Conservation (phyloP, 2,888 invertebrate genomes). For the Sinohyriopsis cumingii region DNA sequence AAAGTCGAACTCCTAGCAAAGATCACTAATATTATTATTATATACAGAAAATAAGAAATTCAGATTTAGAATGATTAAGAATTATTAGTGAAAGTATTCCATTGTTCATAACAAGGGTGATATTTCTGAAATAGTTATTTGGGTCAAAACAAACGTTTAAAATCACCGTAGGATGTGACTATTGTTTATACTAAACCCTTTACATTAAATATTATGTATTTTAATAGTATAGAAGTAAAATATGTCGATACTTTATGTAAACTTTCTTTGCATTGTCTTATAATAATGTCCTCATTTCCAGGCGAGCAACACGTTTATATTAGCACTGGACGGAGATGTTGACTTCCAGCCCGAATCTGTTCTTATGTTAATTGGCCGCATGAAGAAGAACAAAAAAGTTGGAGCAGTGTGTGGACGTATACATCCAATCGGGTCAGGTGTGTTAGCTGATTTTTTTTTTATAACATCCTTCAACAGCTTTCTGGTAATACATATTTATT, state of each 20-base stretch:
- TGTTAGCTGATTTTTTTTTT: not conserved
- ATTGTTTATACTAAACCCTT: no score
- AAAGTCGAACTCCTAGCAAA: no score
- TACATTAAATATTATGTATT: constrained; percentile 63
- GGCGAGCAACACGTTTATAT: constrained; percentile 91
- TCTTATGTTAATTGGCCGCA: constrained; percentile 92
- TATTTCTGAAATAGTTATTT: no score
- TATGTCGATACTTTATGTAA: not conserved
- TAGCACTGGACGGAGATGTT: constrained; percentile 97
- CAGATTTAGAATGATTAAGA: no score
- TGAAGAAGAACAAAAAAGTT: constrained; percentile 97
- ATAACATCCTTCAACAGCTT: no score
- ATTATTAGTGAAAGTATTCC: no score
- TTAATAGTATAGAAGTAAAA: constrained; percentile 81
- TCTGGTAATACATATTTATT: no score
- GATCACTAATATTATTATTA: no score
- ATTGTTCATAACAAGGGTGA: no score
- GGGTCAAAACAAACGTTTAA: no score
- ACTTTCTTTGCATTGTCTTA: not conserved
- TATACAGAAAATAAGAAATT: no score
- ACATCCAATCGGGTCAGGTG: constrained; percentile 88
- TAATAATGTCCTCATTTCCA: constrained; percentile 11
- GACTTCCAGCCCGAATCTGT: constrained; percentile 94
- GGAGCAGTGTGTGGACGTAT: constrained; percentile 98
- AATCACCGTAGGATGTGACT: no score